Conservation (phyloP, 2,113 vertebrate species). For the Danionella cerebrum region DNA sequence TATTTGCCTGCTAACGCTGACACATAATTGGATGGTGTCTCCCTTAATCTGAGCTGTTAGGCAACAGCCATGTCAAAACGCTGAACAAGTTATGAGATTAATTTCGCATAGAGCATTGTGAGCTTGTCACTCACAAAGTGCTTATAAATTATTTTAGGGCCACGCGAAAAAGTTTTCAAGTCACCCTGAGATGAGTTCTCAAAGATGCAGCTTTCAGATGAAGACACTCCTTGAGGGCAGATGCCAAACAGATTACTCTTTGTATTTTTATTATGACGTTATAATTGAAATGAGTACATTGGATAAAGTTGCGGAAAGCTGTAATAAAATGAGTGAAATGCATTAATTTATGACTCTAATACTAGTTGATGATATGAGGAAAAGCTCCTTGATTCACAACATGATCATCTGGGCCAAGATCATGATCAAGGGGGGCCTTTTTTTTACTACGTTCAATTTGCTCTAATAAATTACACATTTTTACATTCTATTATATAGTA, state of each 20-base stretch:
- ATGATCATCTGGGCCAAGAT: no score
- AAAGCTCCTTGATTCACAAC: no score
- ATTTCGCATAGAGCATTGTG: slow-evolving; percentile 42
- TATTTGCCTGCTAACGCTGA: slow-evolving; percentile 46
- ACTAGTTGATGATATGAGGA: no score
- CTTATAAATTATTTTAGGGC: slow-evolving; percentile 34
- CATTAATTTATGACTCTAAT: no score
- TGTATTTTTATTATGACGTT: neutral
- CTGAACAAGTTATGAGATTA: slow-evolving; percentile 41
- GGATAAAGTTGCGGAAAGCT: no score
- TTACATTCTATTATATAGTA: no score
- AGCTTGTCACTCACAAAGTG: slow-evolving; percentile 40
- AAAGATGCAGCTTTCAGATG: slow-evolving; percentile 18
- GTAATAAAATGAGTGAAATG: no score
- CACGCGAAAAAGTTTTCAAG: slow-evolving; percentile 24
- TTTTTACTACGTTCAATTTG: no score
- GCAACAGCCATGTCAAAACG: slow-evolving; percentile 45
- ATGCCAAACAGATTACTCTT: slow-evolving; percentile 3
- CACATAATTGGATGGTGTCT: slow-evolving; percentile 44
- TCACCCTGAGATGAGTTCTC: slow-evolving; percentile 26
- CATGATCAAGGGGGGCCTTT: no score
- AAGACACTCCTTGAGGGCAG: slow-evolving; percentile 3
- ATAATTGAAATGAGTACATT: neutral
- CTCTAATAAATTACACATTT: no score
- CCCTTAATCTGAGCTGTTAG: slow-evolving; percentile 42